Evolutionary conservation across 23 tunicate species (phyloP), one percentile per base, ranked within the genome.

Genomic region (Aplidium turbinatum): DNA sequence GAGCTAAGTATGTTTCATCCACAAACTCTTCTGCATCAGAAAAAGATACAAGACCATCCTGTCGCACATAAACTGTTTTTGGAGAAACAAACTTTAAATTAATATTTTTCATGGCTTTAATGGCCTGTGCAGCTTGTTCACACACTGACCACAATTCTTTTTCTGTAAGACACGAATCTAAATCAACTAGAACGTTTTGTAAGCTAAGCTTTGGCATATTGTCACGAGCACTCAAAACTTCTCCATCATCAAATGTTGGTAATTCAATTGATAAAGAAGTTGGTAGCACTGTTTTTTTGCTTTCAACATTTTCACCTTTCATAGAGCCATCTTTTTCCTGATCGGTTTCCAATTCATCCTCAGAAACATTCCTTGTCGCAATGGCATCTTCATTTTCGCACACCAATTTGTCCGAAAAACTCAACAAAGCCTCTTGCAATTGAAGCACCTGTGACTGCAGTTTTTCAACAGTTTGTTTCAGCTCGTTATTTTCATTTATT

Each of bases 91-190:
- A 72, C 63, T 45, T 60, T 29, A 81, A 11, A 9, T 63, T 42
- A 4, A 58, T 32, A 11, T 31, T 35, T 65, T 78, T 78, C 47
- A 39, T 47, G 5, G 83, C 30, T 38, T 60, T 60, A 25, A 81
- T 21, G 7, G 79, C 50, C 31, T 61, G 33, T 25, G 46, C 77
- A 39, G 89, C 72, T 72, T 89, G 89, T 36, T 82, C 96, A 89
- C 96, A 89, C 6, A 89, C 0, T 1, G 96, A 87, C 96, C 96
- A 89, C 33, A 89, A 42, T 32, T 89, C 96, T 24, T 82, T 72
- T 72, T 89, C 96, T 22, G 55, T 61, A 16, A 89, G 76, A 30
- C 85, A 67, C 7, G 89, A 83, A 29, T 89, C 77, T 6, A 89
- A 50, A 16, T 75, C 76, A 11, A 39, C 51, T 1, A 88, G 68